Evolutionary conservation across 2,888 invertebrate genomes (phyloP), one percentile per base, ranked within the genome.

Genomic region (Ypsolopha sequella): DNA sequence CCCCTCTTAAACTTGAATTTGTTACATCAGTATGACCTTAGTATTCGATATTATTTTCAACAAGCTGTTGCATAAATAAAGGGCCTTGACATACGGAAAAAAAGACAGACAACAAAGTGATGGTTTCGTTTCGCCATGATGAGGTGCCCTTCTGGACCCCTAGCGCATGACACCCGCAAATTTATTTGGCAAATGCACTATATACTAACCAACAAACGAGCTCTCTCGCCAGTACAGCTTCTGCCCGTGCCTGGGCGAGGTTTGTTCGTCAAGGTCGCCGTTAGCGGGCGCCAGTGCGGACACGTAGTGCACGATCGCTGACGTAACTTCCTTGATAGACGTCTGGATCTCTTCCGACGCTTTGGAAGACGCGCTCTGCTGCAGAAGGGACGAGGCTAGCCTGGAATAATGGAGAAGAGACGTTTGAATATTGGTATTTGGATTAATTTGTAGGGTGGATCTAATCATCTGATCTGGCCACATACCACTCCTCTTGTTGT

Each of bases 261-360:
- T 77, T 46, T 90, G 88, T 67, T 76, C 75, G 72, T 79, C 88
- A 58, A 77, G 68, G 55, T 88, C 91, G 51, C 82, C 88, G 63
- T 88, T 91, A 58, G 82, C 86, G 53, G 89, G 91, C 70, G 89
- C 91, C 63, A 91, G 63, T 0, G 91, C 92, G 57, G 92, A 92
- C 55, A 96, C 95, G 88, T 95, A 96, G 76, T 96, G 95, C 52
- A 95, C 96, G 64, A 96, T 96, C 48, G 96, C 96, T 61, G 95
- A 95, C 57, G 96, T 96, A 59, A 96, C 96, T 80, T 95, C 95
- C 78, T 95, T 95, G 73, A 96, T 96, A 53, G 95, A 95, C 57
- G 94, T 91, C 71, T 93, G 93, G 56, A 95, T 94, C 73, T 92
- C 92, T 54, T 91, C 90, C 3, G 88, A 85, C 1, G 88, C 85